Evolutionary conservation across 2,888 invertebrate genomes (phyloP).

Genomic region (Drosophila paucipuncta): DNA sequence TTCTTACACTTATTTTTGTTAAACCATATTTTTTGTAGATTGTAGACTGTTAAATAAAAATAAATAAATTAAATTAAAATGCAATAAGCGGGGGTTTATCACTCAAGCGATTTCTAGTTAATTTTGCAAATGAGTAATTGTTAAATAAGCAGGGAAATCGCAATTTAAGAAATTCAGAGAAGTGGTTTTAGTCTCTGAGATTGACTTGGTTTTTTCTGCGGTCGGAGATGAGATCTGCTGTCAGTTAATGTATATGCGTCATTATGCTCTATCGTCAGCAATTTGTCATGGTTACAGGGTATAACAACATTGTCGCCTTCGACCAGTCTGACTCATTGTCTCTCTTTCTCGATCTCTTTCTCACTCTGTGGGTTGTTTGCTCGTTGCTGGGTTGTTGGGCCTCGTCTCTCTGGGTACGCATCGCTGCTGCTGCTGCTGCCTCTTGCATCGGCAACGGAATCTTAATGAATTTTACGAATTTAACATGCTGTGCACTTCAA

Average conservation of each 20-base stretch:
- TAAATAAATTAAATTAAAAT: neutral
- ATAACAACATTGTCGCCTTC: conserved; percentile 64
- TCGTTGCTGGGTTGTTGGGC: conserved; percentile 18
- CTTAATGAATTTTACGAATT: conserved; percentile 81
- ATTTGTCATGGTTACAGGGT: conserved; percentile 15
- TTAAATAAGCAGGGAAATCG: neutral
- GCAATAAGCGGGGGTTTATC: neutral
- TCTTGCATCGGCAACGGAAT: conserved; percentile 78
- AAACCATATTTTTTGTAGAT: neutral
- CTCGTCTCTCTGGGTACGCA: conserved; percentile 8
- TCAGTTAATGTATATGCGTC: neutral
- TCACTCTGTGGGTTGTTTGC: conserved; percentile 31
- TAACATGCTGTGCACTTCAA: conserved; percentile 82
- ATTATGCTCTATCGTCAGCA: neutral
- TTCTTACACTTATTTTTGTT: neutral
- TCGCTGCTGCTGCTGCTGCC: conserved; percentile 39
- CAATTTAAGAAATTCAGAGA: neutral
- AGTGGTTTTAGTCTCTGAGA: neutral
- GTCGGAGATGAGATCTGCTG: neutral
- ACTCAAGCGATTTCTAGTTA: neutral
- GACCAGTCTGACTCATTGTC: conserved; percentile 16
- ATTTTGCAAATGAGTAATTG: neutral
- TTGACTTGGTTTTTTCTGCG: neutral
- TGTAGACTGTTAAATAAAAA: neutral
- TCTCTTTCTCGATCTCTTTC: neutral